These are phyloP conservation scores for Jordanella pulchra DNA, from an alignment of 2,797 vertebrate genomes.

Conservation along the genomic window DNA sequence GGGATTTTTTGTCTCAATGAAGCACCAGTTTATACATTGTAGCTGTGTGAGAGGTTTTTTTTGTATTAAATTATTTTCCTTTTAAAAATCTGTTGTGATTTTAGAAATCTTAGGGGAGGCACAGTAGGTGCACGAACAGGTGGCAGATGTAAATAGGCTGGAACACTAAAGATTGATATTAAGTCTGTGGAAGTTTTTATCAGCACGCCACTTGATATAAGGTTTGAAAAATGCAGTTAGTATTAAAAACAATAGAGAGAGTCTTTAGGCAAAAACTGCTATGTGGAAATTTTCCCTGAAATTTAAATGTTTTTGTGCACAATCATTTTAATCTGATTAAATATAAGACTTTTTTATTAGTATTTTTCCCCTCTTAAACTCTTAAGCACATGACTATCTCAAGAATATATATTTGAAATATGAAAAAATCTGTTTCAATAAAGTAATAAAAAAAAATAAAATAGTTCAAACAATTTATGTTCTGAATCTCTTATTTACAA, in stretches of 20 bases:
- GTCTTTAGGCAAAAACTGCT: background rate
- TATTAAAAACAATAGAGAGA: background rate
- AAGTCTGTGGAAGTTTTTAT: background rate
- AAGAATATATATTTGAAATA: background rate
- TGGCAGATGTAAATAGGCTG: background rate
- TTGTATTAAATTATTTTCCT: background rate
- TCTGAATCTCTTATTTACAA: too few species aligned
- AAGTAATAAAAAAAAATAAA: too few species aligned
- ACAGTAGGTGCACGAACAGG: background rate
- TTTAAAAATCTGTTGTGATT: background rate
- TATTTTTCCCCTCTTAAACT: background rate
- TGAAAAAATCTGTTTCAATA: too few species aligned
- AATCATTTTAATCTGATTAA: background rate
- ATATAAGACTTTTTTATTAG: background rate
- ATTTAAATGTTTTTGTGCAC: background rate
- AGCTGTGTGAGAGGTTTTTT: background rate
- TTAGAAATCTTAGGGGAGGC: background rate
- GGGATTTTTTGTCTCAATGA: background rate
- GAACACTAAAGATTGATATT: background rate
- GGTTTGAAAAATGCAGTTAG: background rate
- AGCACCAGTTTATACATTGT: background rate
- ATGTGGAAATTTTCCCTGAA: background rate
- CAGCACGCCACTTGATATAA: background rate
- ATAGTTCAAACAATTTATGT: too few species aligned
- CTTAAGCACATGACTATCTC: background rate